Evolutionary conservation across 2,113 vertebrate species (phyloP), one percentile per base, ranked within the genome.

Genomic region (Potamarius usumacintae): DNA sequence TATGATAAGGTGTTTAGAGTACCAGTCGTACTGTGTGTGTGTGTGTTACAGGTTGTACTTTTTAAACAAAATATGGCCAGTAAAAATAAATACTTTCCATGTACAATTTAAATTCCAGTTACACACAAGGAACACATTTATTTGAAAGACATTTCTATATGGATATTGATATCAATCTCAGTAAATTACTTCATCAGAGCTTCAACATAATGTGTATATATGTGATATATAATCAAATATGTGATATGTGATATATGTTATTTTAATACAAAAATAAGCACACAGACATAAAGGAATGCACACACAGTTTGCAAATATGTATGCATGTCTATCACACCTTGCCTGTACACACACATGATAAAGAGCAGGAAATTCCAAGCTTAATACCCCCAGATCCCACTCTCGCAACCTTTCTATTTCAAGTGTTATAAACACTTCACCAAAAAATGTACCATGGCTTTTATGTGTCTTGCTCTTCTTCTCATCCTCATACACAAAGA

Each of bases 361-460:
- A 87, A 58, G 34, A 72, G 63, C 72, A 81, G 85, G 78, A 86
- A 71, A 69, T 57, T 69, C 77, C 77, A 69, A 57, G 8, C 77
- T 48, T 48, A 69, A 81, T 71, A 48, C 77, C 50, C 52, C 53
- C 34, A 81, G 53, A 72, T 87, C 52, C 65, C 34, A 10, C 55
- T 60, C 63, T 81, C 0, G n/a, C 74, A 67, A 80, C n/a, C 22
- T 7, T 67, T 79, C 27, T 74, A 62, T 82, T 82, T 87, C 52
- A 87, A 69, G 78, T 58, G 34, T 58, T 82, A 82, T 82, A 74
- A 82, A 82, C 67, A 87, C 67, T 74, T 82, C 78, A 87, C 85
- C 78, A 60, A 87, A 81, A 71, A 87, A 82, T 87, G 86, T 57
- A 62, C 65, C 22, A 52, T 14, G 67, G 86, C 53, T 82, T 82